Base-by-base conservation (phyloP, 1,140 invertebrate genomes). In the Eupristina koningsbergeri region DNA sequence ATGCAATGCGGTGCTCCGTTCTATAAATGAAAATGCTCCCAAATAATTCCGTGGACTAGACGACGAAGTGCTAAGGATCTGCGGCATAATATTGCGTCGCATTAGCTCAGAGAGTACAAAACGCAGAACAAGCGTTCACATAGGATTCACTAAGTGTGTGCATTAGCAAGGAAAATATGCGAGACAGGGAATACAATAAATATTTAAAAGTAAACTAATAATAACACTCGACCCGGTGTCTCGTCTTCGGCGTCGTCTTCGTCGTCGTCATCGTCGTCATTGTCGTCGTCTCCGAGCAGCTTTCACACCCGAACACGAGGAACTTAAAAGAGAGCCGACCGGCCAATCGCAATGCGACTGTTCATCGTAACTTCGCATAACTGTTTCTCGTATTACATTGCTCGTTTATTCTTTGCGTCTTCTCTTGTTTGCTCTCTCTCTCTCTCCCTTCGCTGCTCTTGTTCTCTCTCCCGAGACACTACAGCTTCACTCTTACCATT, bases 131-230 rank as follows among this genome's bases (percentile, higher is more conserved):
- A 5, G 73, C 39, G 22, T 2, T 34, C 15, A 34, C 0, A 29
- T 19, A 53, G 39, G 2, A 73, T 45, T 26, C 19, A 2, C 34
- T 41, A 47, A 19, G 73, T 69, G 63, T 76, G 36, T 74, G 81
- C 71, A 77, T 67, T 45, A 13, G 39, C 13, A 81, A 77, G 85
- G 79, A 88, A 89, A 86, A 85, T 84, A 50, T 61, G 41, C 77
- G 45, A 81, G 19, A 74, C 69, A 85, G 88, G 86, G 85, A 87
- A 88, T 89, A 89, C 84, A 87, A 88, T 90, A 89, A 90, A 90
- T 90, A 90, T 90, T 91, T 90, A 85, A 88, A 89, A 87, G 88
- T 86, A 87, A 85, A 90, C 90, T 90, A 91, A 91, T 91, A 91
- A 91, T 89, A 90, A 90, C 89, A 86, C 80, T 64, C n/a, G 50